phyloP scores from a whole-genome alignment of 2,113 vertebrate genomes.

The Azemiops feae region DNA sequence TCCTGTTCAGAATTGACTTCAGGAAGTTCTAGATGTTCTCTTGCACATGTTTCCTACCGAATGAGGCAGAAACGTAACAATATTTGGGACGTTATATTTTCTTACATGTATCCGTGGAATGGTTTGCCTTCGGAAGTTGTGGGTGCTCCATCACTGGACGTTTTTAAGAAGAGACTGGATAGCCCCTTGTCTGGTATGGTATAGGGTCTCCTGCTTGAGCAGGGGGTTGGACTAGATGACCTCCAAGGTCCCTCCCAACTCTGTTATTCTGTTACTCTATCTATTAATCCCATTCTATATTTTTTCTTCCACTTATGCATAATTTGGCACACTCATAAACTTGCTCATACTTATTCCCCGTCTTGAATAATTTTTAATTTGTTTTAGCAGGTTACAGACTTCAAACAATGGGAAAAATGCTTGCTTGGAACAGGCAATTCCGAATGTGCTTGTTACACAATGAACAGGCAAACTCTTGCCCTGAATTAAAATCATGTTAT shows the following conservation, averaged over 20 bases:
- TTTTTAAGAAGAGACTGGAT: too few relatives aligned
- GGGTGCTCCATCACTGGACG: too few relatives aligned
- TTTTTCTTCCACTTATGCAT: neutral
- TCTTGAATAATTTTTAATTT: neutral
- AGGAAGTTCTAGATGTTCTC: neutral
- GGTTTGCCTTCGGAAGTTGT: too few relatives aligned
- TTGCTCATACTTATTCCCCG: neutral
- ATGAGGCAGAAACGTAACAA: neutral
- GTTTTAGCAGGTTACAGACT: neutral
- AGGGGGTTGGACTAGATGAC: too few relatives aligned
- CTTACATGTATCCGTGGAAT: too few relatives aligned
- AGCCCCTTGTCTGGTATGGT: too few relatives aligned
- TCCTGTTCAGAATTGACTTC: too few relatives aligned
- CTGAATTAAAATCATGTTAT: slow-evolving; percentile 17
- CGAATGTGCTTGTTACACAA: neutral
- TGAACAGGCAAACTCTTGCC: neutral
- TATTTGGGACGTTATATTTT: neutral
- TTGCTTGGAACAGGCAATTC: neutral
- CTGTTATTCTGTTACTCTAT: neutral
- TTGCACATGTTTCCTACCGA: neutral
- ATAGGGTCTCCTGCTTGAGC: too few relatives aligned
- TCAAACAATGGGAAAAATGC: neutral
- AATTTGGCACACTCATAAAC: neutral
- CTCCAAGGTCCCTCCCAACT: neutral
- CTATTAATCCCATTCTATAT: neutral